Conservation (phyloP, 2,113 vertebrate genomes). For the Pelmatolapia mariae region DNA sequence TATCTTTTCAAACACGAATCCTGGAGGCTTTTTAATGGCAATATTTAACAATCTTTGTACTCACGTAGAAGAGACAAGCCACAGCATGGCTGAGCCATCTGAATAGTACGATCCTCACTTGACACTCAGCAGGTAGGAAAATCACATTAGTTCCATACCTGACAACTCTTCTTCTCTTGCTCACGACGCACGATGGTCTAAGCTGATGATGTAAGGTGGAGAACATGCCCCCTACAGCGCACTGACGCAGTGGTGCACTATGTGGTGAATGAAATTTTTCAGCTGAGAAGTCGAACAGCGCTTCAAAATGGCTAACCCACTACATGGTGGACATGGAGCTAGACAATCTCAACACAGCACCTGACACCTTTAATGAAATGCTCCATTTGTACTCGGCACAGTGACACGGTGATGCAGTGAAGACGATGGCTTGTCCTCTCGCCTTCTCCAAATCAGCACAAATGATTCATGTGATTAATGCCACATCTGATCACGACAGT, state of each 20-base stretch:
- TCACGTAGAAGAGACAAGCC: not conserved
- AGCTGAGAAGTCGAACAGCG: not conserved
- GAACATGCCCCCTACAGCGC: not conserved
- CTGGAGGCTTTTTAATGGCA: not conserved
- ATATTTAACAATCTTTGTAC: not conserved
- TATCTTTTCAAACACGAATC: not conserved
- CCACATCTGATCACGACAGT: not conserved
- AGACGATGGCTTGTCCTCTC: conserved; percentile 12
- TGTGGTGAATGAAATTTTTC: not conserved
- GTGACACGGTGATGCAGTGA: not conserved
- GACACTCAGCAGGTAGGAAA: not conserved
- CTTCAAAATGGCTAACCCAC: not conserved
- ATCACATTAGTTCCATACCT: not conserved
- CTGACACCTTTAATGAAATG: conserved; percentile 37
- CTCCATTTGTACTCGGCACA: conserved; percentile 31
- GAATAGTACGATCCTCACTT: not conserved
- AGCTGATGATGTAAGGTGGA: not conserved
- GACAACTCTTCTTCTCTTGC: not conserved
- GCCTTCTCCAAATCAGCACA: conserved; percentile 28
- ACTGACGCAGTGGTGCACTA: not conserved
- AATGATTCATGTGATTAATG: conserved; percentile 37
- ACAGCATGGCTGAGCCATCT: not conserved
- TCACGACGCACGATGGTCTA: not conserved
- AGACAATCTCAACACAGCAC: not conserved
- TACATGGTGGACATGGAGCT: not conserved